Conservation (phyloP, 2,888 invertebrate genomes). For the Cyrtodaria siliqua region DNA sequence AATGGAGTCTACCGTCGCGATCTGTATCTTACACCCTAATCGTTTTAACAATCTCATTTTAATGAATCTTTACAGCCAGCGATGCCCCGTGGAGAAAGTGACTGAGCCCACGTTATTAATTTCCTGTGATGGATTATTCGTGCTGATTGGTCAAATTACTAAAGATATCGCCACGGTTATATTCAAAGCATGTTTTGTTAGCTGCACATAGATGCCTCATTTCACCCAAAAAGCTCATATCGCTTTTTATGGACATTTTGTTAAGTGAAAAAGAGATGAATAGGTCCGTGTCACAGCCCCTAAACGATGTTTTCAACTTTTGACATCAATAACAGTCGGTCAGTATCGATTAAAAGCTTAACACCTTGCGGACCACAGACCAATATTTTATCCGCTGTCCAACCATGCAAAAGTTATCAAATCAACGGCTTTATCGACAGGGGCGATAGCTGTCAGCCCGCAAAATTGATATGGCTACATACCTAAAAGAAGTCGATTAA, state of each 20-base stretch:
- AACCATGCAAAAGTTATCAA: too few species aligned
- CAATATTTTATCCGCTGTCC: too few species aligned
- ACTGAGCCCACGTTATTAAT: conserved; percentile 44
- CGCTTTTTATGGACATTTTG: conserved; percentile 37
- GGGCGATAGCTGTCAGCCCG: too few species aligned
- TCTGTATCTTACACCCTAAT: conserved; percentile 27
- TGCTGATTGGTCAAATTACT: conserved; percentile 56
- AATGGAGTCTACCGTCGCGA: conserved; percentile 27
- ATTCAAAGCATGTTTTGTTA: conserved; percentile 45
- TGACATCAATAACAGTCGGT: conserved; percentile 45
- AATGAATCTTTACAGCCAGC: conserved; percentile 32
- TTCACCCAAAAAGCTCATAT: conserved; percentile 27
- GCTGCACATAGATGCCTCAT: conserved; percentile 28
- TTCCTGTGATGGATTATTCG: conserved; percentile 49
- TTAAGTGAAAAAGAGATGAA: conserved; percentile 16
- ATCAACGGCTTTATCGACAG: too few species aligned
- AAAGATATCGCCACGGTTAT: conserved; percentile 9
- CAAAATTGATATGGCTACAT: too few species aligned
- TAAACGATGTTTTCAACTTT: conserved; percentile 45
- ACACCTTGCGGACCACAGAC: too few species aligned
- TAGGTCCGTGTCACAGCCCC: neutral
- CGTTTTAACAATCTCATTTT: conserved; percentile 35
- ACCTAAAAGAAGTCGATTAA: too few species aligned
- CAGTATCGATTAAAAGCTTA: neutral
- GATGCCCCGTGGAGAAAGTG: conserved; percentile 30